These are phyloP conservation scores for Nematostella vectensis DNA, from an alignment of 92 coral and sea anemone genomes.

Conservation along the genomic window DNA sequence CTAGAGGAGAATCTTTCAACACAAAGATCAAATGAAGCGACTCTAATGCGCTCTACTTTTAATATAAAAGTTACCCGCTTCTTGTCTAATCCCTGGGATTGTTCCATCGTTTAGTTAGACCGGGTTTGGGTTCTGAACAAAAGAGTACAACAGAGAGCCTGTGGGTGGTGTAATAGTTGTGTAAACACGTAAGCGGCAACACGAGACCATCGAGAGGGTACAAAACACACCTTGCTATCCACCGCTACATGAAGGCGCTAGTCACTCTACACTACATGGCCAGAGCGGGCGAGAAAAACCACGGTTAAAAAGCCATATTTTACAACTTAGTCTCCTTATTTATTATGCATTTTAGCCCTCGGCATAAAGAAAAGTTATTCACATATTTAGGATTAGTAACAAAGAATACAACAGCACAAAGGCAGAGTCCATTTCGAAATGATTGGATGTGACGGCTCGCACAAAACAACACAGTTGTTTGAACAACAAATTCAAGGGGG, in stretches of 20 bases:
- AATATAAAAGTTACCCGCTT: too few species aligned
- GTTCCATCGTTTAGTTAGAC: background rate
- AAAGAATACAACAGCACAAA: conserved; percentile 20
- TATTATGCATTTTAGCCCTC: conserved; percentile 61
- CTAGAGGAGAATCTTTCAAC: too few species aligned
- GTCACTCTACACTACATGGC: too few species aligned
- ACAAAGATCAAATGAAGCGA: too few species aligned
- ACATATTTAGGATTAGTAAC: conserved; percentile 37
- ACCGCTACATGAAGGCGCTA: background rate
- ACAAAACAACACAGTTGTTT: conserved; percentile 20
- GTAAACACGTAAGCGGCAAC: conserved; percentile 20
- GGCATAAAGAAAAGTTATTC: conserved; percentile 49
- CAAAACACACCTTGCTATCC: background rate
- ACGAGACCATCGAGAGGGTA: background rate
- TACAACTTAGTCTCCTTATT: conserved; percentile 5
- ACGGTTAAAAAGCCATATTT: too few species aligned
- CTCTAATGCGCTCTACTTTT: too few species aligned
- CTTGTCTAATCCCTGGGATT: too few species aligned
- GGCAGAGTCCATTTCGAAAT: conserved; percentile 20
- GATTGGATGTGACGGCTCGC: conserved; percentile 31
- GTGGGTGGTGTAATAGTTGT: conserved; percentile 26
- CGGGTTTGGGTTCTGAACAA: conserved; percentile 24
- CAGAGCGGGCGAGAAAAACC: too few species aligned
- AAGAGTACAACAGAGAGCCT: conserved; percentile 11
- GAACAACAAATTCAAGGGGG: too few species aligned